phyloP scores from a whole-genome alignment of 2,797 vertebrate species.

The Lindbergichthys nudifrons region DNA sequence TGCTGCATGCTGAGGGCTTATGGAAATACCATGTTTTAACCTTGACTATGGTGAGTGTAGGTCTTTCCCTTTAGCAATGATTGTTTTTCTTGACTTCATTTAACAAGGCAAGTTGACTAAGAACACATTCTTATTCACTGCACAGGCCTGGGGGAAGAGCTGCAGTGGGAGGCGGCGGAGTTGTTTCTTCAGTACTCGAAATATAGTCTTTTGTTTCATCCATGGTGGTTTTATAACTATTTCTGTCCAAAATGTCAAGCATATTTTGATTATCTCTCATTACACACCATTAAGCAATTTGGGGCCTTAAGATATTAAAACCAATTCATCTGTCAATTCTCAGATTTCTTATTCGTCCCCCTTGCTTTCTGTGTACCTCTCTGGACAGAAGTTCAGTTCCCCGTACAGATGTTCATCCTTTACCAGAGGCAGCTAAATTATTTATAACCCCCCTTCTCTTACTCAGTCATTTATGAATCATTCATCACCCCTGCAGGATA shows the following conservation, averaged over 20 bases:
- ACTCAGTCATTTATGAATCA: conserved; percentile 69
- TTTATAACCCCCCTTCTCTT: conserved; percentile 58
- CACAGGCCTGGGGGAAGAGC: conserved; percentile 25
- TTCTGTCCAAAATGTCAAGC: background rate
- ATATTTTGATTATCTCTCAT: conserved; percentile 17
- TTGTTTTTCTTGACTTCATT: conserved; percentile 51
- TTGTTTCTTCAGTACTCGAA: conserved; percentile 15
- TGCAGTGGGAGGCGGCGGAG: conserved; percentile 32
- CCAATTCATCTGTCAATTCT: conserved; percentile 30
- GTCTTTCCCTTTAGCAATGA: conserved; percentile 57
- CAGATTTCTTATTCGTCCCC: conserved; percentile 7
- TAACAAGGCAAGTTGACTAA: conserved; percentile 50
- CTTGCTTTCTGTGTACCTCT: background rate
- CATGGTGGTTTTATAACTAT: conserved; percentile 24
- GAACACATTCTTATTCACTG: conserved; percentile 49
- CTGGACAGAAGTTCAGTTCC: conserved; percentile 57
- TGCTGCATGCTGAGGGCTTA: conserved; percentile 22
- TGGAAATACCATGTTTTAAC: conserved; percentile 44
- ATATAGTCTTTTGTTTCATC: conserved; percentile 32
- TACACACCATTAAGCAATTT: conserved; percentile 19
- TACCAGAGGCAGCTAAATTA: conserved; percentile 72
- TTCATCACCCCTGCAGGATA: conserved; percentile 66
- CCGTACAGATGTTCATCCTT: conserved; percentile 63
- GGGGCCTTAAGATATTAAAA: conserved; percentile 6
- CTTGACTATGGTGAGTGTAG: conserved; percentile 60